phyloP scores from a whole-genome alignment of 2,888 invertebrate species.

The Taphrorychus bicolor region DNA sequence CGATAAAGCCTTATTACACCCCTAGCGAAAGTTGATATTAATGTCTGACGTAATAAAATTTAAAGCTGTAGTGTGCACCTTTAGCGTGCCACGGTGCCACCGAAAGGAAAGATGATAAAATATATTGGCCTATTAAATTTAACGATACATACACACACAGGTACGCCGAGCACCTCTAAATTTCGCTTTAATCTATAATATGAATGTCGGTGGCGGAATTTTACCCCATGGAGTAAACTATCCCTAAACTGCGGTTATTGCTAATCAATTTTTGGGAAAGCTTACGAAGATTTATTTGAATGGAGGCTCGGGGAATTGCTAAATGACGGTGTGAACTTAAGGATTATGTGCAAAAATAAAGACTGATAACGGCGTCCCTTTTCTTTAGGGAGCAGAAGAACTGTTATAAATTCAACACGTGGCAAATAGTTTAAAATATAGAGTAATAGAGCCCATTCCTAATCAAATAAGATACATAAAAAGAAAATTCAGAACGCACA shows the following conservation, averaged over 20 bases:
- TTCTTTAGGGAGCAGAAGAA: neutral
- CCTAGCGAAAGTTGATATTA: slow-evolving; percentile 24
- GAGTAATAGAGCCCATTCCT: too few species aligned
- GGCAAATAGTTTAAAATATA: neutral
- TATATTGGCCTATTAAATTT: slow-evolving; percentile 30
- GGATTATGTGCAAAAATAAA: slow-evolving; percentile 6
- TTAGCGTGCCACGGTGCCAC: slow-evolving; percentile 6
- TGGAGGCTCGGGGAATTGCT: neutral
- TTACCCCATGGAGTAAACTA: slow-evolving; percentile 28
- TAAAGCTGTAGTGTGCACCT: slow-evolving; percentile 4
- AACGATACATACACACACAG: slow-evolving; percentile 31
- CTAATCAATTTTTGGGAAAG: slow-evolving; percentile 26
- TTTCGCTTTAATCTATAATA: slow-evolving; percentile 36
- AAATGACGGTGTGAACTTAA: slow-evolving; percentile 5
- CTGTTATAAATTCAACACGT: neutral
- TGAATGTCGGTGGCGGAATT: slow-evolving; percentile 32
- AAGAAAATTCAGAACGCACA: too few species aligned
- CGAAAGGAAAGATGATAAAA: slow-evolving; percentile 30
- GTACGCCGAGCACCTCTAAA: slow-evolving; percentile 34
- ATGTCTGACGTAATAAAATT: slow-evolving; percentile 29
- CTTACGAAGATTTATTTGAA: slow-evolving; percentile 7
- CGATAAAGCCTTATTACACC: slow-evolving; percentile 23
- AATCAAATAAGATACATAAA: too few species aligned
- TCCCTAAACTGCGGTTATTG: slow-evolving; percentile 28
- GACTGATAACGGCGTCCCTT: slow-evolving; percentile 4